Evolutionary conservation across 2,113 vertebrate species (phyloP).

Genomic region (Dipodomys merriami): DNA sequence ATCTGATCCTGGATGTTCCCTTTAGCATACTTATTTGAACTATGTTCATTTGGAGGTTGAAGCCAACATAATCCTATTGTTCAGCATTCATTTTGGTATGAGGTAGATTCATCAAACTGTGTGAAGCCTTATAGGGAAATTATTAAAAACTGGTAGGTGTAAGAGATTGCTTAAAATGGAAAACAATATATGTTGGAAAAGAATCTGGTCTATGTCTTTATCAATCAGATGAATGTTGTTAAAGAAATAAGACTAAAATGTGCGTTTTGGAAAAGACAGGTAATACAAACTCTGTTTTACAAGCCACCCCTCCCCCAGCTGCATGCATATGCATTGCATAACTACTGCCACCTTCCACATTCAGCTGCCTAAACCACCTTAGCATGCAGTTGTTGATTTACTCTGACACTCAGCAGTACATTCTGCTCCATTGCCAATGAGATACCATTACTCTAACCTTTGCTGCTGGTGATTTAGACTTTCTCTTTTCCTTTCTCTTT

Average conservation of each 20-base stretch:
- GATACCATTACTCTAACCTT: conserved; percentile 71
- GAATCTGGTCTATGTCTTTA: neutral
- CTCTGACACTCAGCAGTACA: conserved; percentile 64
- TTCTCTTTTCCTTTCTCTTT: conserved; percentile 55
- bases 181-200: neutral
- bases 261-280: neutral
- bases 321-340: conserved; percentile 65
- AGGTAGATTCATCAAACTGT: neutral
- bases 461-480: conserved; percentile 72
- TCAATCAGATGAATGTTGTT: neutral
- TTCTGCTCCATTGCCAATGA: conserved; percentile 66
- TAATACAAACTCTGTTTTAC: conserved; percentile 51
- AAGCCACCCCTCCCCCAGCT: neutral
- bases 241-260: neutral
- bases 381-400: conserved; percentile 84
- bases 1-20: neutral
- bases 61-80: neutral
- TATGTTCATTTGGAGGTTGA: neutral
- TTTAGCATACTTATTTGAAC: neutral
- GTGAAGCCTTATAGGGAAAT: neutral
- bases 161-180: conserved; percentile 22
- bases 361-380: conserved; percentile 60
- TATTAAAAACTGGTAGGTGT: neutral
- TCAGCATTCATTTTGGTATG: neutral
- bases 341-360: conserved; percentile 67